Percentiles rank a stretch among this genome's conserved stretches.
Evolutionary conservation across 1,140 invertebrate genomes (phyloP).

Genomic region (Branchinecta lindahli): DNA sequence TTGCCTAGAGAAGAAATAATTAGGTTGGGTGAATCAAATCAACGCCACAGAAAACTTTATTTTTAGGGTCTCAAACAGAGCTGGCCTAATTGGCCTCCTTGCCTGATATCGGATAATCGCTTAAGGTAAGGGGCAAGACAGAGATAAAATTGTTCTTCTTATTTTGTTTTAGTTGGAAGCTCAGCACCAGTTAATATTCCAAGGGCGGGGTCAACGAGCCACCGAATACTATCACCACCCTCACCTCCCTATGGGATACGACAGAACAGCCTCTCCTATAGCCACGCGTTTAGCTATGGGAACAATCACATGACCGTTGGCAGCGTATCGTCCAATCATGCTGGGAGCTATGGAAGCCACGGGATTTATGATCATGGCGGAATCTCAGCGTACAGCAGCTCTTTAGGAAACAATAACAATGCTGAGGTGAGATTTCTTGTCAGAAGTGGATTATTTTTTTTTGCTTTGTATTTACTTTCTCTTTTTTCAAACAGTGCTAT

Average conservation of each 20-base stretch:
- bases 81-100: too few species aligned
- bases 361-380: not conserved
- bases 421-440: not conserved
- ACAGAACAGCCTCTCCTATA: not conserved
- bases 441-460: too few species aligned
- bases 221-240: not conserved
- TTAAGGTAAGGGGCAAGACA: too few species aligned
- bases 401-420: constrained; percentile 4
- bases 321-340: not conserved
- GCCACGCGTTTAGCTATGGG: constrained; percentile 1
- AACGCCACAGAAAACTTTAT: too few species aligned
- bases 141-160: too few species aligned
- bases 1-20: too few species aligned
- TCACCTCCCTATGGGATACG: not conserved
- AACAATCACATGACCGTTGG: not conserved
- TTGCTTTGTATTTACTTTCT: too few species aligned
- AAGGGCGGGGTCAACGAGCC: not conserved
- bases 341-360: not conserved
- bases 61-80: too few species aligned
- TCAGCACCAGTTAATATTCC: constrained; percentile 4
- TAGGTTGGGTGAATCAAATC: too few species aligned
- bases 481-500: too few species aligned
- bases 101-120: too few species aligned
- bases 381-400: not conserved
- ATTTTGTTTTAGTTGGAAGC: not conserved